Evolutionary conservation across 2,113 vertebrate genomes (phyloP).

Genomic region (Coreoperca whiteheadi): DNA sequence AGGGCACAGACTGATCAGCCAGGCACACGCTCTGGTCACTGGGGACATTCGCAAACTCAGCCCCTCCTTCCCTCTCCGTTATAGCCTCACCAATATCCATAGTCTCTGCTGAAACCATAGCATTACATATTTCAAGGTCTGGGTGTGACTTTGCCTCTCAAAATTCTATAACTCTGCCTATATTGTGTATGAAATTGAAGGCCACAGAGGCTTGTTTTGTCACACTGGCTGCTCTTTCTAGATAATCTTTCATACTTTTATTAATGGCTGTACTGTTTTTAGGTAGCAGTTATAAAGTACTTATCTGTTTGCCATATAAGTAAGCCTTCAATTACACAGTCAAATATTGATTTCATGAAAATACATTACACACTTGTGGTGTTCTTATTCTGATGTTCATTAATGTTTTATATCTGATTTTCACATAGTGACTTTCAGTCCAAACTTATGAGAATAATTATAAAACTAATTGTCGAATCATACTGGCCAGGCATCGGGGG

Average conservation of each 20-base stretch:
- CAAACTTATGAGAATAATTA: background rate
- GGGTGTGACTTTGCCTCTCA: conserved; percentile 72
- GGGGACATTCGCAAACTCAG: conserved; percentile 72
- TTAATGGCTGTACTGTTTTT: conserved; percentile 55
- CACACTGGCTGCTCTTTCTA: conserved; percentile 61
- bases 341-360: conserved; percentile 8
- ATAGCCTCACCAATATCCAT: conserved; percentile 74
- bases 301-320: conserved; percentile 18
- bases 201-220: conserved; percentile 64
- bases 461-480: background rate
- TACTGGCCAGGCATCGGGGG: background rate
- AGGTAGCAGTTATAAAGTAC: conserved; percentile 16
- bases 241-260: conserved; percentile 64
- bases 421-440: background rate
- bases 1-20: conserved; percentile 77
- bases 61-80: conserved; percentile 52
- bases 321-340: conserved; percentile 16
- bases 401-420: background rate
- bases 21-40: conserved; percentile 75
- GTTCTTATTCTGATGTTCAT: background rate
- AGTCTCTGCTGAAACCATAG: conserved; percentile 48
- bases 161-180: conserved; percentile 67
- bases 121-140: conserved; percentile 79
- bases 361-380: background rate
- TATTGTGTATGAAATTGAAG: conserved; percentile 70